phyloP scores from a whole-genome alignment of 92 coral and sea anemone genomes.

The Pocillopora meandrina region DNA sequence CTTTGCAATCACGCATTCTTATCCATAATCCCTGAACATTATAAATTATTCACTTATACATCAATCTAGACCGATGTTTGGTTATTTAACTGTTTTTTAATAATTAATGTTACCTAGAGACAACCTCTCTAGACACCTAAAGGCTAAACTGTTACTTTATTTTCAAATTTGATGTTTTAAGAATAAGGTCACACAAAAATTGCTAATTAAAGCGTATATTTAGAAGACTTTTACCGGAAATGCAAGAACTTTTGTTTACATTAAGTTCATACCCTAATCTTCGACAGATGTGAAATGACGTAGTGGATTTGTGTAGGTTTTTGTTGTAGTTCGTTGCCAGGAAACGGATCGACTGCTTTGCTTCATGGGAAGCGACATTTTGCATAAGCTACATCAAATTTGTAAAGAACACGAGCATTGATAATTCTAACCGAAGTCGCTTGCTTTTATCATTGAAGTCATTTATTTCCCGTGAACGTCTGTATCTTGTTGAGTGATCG shows the following conservation, averaged over 20 bases:
- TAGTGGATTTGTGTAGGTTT: background rate
- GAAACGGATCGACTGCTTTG: slow-evolving; percentile 53
- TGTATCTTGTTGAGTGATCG: slow-evolving; percentile 2
- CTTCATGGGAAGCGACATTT: slow-evolving; percentile 49
- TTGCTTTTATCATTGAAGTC: background rate
- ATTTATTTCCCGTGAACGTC: background rate
- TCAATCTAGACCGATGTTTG: background rate
- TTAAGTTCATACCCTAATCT: background rate
- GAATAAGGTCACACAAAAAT: background rate
- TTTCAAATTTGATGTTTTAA: background rate
- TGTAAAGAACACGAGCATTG: background rate
- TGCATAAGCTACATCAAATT: background rate
- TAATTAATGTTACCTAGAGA: slow-evolving; percentile 3
- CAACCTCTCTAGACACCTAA: background rate
- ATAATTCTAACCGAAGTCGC: background rate
- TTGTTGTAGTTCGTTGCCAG: slow-evolving; percentile 34
- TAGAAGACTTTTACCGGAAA: no score
- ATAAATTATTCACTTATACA: background rate
- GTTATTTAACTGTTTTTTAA: background rate
- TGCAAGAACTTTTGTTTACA: no score
- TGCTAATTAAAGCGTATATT: no score
- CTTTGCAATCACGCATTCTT: background rate
- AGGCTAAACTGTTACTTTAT: background rate
- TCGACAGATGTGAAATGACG: background rate
- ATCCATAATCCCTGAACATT: background rate